phyloP scores from a whole-genome alignment of 1,140 invertebrate species.

The Caenorhabditis brenneri region DNA sequence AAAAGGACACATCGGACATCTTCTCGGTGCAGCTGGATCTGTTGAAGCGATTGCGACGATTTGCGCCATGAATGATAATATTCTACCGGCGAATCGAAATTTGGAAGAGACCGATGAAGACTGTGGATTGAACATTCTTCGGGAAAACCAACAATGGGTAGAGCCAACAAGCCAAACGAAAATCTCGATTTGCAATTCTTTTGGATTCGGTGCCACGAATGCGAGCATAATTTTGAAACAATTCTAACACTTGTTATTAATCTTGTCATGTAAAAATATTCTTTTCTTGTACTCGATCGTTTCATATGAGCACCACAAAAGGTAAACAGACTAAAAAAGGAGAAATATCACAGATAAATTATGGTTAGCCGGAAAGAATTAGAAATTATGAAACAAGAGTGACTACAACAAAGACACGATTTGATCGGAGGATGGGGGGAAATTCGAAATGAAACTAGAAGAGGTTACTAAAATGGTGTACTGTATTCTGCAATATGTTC shows the following conservation, averaged over 20 bases:
- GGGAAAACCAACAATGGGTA: constrained; percentile 49
- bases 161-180: constrained; percentile 76
- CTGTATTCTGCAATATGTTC: constrained; percentile 67
- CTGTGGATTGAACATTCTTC: background rate
- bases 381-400: background rate
- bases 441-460: background rate
- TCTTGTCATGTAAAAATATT: background rate
- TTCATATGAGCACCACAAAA: constrained; percentile 12
- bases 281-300: background rate
- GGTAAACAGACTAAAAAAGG: no score
- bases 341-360: constrained; percentile 13
- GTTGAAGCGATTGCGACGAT: constrained; percentile 87
- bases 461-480: constrained; percentile 51
- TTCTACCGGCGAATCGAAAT: constrained; percentile 90
- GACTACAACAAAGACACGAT: background rate
- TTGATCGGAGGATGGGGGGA: background rate
- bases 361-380: no score
- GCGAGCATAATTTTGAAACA: constrained; percentile 76
- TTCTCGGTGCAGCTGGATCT: constrained; percentile 91
- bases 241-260: background rate
- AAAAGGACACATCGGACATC: constrained; percentile 84
- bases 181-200: constrained; percentile 90
- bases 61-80: constrained; percentile 79
- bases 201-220: constrained; percentile 98
- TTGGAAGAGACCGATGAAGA: constrained; percentile 73